Base-by-base conservation (phyloP, 2,797 vertebrate genomes). In the Furcifer pardalis region DNA sequence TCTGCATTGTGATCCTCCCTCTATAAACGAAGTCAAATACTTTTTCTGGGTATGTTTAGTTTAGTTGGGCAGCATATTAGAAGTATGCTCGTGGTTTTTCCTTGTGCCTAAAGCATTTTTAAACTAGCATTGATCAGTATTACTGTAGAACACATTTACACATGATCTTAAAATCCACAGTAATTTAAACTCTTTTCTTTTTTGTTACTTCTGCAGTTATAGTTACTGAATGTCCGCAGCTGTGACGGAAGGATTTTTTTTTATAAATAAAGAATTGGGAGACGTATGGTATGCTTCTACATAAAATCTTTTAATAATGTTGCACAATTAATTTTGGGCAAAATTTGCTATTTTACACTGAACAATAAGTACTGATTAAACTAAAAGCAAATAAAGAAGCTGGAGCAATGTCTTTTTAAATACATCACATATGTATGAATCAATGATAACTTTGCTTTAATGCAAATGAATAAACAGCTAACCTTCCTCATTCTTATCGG, bases 401-500 rank as follows among this genome's bases (percentile, higher is more conserved):
- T 42, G 93, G 93, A 93, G 89, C 88, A 92, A 89, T 94, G 93
- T 95, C 94, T 95, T 93, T 96, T 96, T 95, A 96, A 96, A 92
- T 82, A 90, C 42, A 78, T 59, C 72, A 74, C 12, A 46, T 90
- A 90, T 93, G 93, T 88, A 94, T 88, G 89, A 87, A 79, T 91
- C 92, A 60, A 94, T 79, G 89, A 89, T 56, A 88, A 90, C 85
- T 89, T 84, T 84, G 81, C 83, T 89, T 84, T 21, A 32, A 90
- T 88, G 92, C 92, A 90, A 94, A 84, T 69, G 87, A 91, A 93
- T 95, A 95, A 93, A 84, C 30, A 86, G 93, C 98, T 98, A 96
- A 99, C 98, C 98, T 99, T 99, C 96, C 98, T 98, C 96, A 98
- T 97, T 96, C 97, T 97, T 95, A 98, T 96, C 94, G 96, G 94